Evolutionary conservation across 1,140 invertebrate genomes (phyloP).

Genomic region (Diplogasteroides magnus): DNA sequence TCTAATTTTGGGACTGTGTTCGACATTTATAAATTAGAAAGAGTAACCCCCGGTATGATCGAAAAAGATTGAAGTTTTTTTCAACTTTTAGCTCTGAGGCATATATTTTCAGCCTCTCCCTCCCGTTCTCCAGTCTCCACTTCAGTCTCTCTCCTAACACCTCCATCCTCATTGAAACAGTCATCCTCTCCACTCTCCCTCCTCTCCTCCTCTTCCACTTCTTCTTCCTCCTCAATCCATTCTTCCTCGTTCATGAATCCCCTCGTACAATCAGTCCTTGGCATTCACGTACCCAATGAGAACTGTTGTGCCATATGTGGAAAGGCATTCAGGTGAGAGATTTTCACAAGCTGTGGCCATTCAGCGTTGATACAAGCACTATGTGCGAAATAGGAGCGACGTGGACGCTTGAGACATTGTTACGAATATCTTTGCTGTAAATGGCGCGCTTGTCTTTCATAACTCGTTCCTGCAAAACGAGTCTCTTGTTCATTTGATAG

Average conservation of each 20-base stretch:
- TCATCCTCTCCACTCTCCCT: slow-evolving; percentile 1
- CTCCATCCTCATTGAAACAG: slow-evolving; percentile 6
- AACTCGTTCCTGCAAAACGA: too few relatives aligned
- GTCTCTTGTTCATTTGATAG: not conserved
- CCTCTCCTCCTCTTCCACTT: not conserved
- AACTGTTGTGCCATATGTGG: not conserved
- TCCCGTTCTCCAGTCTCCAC: not conserved
- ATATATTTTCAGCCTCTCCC: slow-evolving; percentile 1
- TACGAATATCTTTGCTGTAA: too few relatives aligned
- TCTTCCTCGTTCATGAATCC: not conserved
- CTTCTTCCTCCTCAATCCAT: not conserved
- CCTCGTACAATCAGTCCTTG: not conserved
- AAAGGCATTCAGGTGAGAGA: not conserved
- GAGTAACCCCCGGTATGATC: too few relatives aligned
- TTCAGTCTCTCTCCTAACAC: slow-evolving; percentile 1
- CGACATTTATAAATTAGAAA: too few relatives aligned
- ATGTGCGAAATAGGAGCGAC: too few relatives aligned
- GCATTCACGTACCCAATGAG: not conserved
- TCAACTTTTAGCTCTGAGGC: too few relatives aligned
- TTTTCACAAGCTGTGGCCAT: too few relatives aligned
- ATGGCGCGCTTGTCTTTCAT: too few relatives aligned
- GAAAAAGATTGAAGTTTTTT: too few relatives aligned
- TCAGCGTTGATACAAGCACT: too few relatives aligned
- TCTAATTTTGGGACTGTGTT: too few relatives aligned
- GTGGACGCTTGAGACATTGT: too few relatives aligned